Conservation (phyloP, 2,888 invertebrate species). For the Protodeltote pygarga region DNA sequence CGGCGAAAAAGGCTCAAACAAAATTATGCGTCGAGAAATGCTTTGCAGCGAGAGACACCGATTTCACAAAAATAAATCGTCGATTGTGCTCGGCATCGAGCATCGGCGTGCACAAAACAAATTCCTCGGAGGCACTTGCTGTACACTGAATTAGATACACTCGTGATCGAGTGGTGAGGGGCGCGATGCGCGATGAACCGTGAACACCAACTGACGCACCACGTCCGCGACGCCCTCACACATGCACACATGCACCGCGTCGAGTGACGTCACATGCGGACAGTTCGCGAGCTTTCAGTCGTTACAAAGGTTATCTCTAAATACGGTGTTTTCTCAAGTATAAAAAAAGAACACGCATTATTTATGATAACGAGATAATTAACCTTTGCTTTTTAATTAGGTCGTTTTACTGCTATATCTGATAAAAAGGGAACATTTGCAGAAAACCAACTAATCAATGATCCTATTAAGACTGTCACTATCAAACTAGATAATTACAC, state of each 20-base stretch:
- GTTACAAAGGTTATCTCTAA: slow-evolving; percentile 29
- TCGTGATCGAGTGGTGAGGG: slow-evolving; percentile 75
- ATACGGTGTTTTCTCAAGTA: slow-evolving; percentile 6
- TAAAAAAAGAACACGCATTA: slow-evolving; percentile 39
- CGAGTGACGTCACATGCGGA: slow-evolving; percentile 31
- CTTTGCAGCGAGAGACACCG: slow-evolving; percentile 70
- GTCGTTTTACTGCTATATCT: slow-evolving; percentile 27
- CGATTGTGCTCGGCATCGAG: slow-evolving; percentile 71
- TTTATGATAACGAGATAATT: slow-evolving; percentile 34
- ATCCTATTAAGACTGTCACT: slow-evolving; percentile 14
- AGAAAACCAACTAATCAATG: slow-evolving; percentile 17
- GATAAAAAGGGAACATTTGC: slow-evolving; percentile 4
- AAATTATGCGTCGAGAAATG: slow-evolving; percentile 72
- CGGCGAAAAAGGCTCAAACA: slow-evolving; percentile 69
- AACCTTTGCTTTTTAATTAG: slow-evolving; percentile 43
- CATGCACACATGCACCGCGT: slow-evolving; percentile 29
- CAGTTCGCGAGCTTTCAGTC: slow-evolving; percentile 18
- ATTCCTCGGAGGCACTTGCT: slow-evolving; percentile 80
- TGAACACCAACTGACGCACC: slow-evolving; percentile 55
- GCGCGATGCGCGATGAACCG: slow-evolving; percentile 65
- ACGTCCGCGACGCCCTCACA: slow-evolving; percentile 31
- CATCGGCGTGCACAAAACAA: slow-evolving; percentile 79
- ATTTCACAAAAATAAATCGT: slow-evolving; percentile 81
- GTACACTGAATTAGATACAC: slow-evolving; percentile 83
- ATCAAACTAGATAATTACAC: slow-evolving; percentile 3